These are phyloP conservation scores for Columba guinea DNA, from an alignment of 2,797 vertebrate species.

Conservation along the genomic window DNA sequence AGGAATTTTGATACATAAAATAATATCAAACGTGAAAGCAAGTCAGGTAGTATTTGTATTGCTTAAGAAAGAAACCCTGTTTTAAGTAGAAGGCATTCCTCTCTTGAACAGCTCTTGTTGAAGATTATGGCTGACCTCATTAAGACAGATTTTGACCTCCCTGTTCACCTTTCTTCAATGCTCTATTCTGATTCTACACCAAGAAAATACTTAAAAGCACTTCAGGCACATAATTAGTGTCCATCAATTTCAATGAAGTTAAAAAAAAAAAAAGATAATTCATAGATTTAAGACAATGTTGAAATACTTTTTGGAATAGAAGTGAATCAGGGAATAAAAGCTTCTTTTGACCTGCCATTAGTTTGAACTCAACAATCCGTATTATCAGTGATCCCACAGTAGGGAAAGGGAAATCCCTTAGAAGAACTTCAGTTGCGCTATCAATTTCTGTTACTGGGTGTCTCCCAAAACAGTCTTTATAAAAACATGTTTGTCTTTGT, in stretches of 20 bases:
- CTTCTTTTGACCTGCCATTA: neutral
- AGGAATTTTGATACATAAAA: neutral
- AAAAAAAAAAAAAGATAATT: neutral
- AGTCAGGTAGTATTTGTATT: neutral
- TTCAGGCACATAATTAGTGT: neutral
- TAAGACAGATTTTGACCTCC: neutral
- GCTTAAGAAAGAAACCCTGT: neutral
- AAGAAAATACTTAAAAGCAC: neutral
- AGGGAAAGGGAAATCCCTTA: neutral
- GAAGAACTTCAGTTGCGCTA: slow-evolving; percentile 12
- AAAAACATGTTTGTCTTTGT: slow-evolving; percentile 20
- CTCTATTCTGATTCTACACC: neutral
- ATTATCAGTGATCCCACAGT: neutral
- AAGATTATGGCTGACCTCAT: neutral
- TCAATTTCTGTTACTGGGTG: slow-evolving; percentile 1
- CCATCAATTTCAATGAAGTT: neutral
- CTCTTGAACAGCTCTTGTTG: neutral
- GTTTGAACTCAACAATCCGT: neutral
- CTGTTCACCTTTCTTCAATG: neutral
- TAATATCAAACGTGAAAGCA: neutral
- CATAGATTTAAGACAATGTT: neutral
- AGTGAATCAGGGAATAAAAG: neutral
- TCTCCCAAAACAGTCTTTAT: neutral
- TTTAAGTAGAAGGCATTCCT: neutral
- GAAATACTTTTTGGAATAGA: neutral